Conservation (phyloP, 1,140 invertebrate species). For the Carposina sasakii region DNA sequence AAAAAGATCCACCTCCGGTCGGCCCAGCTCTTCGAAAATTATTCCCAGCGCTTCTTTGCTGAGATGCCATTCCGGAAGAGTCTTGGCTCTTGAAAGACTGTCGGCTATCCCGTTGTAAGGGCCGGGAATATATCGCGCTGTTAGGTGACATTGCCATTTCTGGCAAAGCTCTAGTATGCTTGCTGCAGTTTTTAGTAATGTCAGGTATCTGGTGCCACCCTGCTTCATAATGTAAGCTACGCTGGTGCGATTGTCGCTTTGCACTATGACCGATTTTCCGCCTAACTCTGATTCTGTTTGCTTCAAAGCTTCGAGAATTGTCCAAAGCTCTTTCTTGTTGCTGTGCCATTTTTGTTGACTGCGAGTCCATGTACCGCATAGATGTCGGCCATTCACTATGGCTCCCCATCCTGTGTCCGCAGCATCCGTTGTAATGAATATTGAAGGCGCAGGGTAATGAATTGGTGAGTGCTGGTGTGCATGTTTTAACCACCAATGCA, state of each 20-base stretch:
- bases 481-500: not conserved
- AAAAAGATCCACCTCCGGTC: conserved; percentile 42
- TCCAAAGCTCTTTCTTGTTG: not conserved
- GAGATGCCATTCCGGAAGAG: conserved; percentile 35
- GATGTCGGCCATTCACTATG: not conserved
- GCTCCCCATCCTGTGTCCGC: not conserved
- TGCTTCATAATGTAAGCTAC: not conserved
- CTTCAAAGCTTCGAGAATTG: not conserved
- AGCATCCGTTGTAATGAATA: not conserved
- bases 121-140: conserved; percentile 26
- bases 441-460: not conserved
- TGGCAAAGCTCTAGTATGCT: not conserved
- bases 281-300: not conserved
- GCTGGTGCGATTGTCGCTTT: not conserved
- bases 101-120: conserved; percentile 21
- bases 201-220: not conserved
- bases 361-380: not conserved
- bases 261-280: not conserved
- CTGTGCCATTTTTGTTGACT: not conserved
- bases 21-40: conserved; percentile 38
- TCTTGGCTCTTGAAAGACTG: conserved; percentile 24
- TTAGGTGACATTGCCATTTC: conserved; percentile 21
- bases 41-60: conserved; percentile 15
- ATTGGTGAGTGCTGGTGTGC: not conserved
- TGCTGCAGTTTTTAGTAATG: not conserved